Base-by-base conservation (phyloP, 2,888 invertebrate genomes). In the Diaprepes abbreviatus region DNA sequence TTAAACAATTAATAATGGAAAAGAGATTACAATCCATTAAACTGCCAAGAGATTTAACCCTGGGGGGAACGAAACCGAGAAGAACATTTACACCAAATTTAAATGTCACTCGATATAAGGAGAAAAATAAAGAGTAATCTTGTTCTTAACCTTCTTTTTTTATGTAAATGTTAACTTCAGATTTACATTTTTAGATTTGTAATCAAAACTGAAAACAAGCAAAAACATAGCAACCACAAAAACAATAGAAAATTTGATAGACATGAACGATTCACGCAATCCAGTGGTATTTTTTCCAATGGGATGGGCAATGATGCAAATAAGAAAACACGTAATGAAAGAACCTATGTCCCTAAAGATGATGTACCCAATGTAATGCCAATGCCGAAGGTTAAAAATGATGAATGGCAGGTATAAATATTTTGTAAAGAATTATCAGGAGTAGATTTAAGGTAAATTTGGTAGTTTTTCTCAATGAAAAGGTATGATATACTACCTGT, bases 61-160 rank as follows among this genome's bases (percentile, higher is more conserved):
- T 84, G 24, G 82, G 83, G 9, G 80, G 81, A 12, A 82, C 82
- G 70, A 76, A 78, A 6, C 76, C 78, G 4, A 83, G 82, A 71
- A 82, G 81, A 72, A 69, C 77, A n/a, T 83, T 79, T 70, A 76
- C 79, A 43, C 83, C 83, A 19, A 84, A 84, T 76, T 66, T 84
- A 43, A 83, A 83, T 75, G 83, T 78, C 24, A 70, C 80, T 3
- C 74, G 84, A 71, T 81, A 79, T 58, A 82, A 82, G 68, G 77
- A 80, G 36, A 81, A 77, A 73, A 45, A 74, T 16, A 80, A 79
- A 75, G 79, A 78, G 78, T 79, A 73, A 78, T 76, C 68, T 38
- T 16, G 2, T 64, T 59, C 21, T 63, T 24, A 28, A 24, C 36
- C 45, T 66, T 5, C 19, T 31, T 45, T 52, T 21, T 17, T 21